These are phyloP conservation scores for Noturus placidus DNA, from an alignment of 2,113 vertebrate species.

Conservation along the genomic window DNA sequence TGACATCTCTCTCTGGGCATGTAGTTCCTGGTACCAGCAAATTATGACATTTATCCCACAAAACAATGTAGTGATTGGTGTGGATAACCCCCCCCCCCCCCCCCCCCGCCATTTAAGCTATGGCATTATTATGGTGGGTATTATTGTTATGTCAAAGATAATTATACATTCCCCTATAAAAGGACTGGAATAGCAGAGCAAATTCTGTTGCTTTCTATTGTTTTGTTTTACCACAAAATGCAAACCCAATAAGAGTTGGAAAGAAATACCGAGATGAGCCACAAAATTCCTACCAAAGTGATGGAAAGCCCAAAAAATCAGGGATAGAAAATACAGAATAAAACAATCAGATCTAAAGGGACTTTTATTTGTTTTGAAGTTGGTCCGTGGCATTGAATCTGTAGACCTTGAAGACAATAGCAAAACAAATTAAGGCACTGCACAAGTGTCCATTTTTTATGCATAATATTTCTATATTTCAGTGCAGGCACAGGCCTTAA, in stretches of 20 bases:
- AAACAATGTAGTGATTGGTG: background rate
- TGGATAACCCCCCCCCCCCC: too few relatives aligned
- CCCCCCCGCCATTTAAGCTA: too few relatives aligned
- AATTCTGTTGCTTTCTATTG: too few relatives aligned
- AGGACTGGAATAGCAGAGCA: too few relatives aligned
- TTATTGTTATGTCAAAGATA: background rate
- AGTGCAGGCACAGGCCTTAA: background rate
- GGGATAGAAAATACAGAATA: background rate
- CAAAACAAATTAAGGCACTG: background rate
- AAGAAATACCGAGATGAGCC: too few relatives aligned
- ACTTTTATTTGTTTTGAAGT: background rate
- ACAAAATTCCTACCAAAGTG: too few relatives aligned
- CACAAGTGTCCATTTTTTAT: background rate
- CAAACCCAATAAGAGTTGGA: too few relatives aligned
- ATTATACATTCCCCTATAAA: background rate
- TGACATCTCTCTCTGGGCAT: conserved; percentile 8
- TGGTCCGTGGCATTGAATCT: background rate
- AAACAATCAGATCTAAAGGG: background rate
- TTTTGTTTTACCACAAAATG: too few relatives aligned
- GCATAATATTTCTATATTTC: background rate
- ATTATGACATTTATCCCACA: background rate
- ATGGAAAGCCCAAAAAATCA: background rate
- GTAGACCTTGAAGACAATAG: background rate
- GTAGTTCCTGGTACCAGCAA: background rate
- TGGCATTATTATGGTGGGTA: background rate